Base-by-base conservation (phyloP, 2,888 invertebrate genomes). In the Cyaniris semiargus region DNA sequence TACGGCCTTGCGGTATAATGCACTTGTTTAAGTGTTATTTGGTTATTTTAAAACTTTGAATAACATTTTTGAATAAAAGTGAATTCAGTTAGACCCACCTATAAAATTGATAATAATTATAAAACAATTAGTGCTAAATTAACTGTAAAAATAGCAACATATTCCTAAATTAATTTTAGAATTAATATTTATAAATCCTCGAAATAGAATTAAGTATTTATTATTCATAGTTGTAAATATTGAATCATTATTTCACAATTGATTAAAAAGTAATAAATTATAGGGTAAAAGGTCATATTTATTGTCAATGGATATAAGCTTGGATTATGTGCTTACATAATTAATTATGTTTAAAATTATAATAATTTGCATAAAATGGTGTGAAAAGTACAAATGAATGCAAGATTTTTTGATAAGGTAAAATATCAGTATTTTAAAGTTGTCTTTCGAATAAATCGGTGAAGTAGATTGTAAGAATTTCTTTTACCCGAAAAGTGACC, bases 1-100 rank as follows among this genome's bases (percentile, higher is more conserved):
- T 79, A 77, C 78, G 84, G 83, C 86, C 86, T 86, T 83, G 79
- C 60, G 81, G 83, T 86, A 86, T 66, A 74, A 74, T 44, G 74
- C 38, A 44, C 71, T 53, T 48, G 44, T 74, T 74, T 5, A 74
- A 53, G 23, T 53, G 21, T 5, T 23, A 74, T 27, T 74, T 53
- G 5, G 6, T 48, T 72, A 23, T 44, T 38, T 38, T 38, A 31
- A 18, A 34, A 70, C 7, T n/a, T n/a, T n/a, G n/a, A n/a, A n/a
- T 2, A 1, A 70, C n/a, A n/a, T n/a, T n/a, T 70, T 8, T 31
- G 2, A 34, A 70, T 34, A 34, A 10, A 38, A 71, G n/a, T 21
- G 71, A 10, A 18, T n/a, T 13, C 4, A 21, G 23, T 38, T 10
- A 18, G 13, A n/a, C 10, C 71, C 27, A 15, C 21, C 3, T 71